phyloP scores from a whole-genome alignment of 2,797 vertebrate genomes.

The Phylloscopus collybita region DNA sequence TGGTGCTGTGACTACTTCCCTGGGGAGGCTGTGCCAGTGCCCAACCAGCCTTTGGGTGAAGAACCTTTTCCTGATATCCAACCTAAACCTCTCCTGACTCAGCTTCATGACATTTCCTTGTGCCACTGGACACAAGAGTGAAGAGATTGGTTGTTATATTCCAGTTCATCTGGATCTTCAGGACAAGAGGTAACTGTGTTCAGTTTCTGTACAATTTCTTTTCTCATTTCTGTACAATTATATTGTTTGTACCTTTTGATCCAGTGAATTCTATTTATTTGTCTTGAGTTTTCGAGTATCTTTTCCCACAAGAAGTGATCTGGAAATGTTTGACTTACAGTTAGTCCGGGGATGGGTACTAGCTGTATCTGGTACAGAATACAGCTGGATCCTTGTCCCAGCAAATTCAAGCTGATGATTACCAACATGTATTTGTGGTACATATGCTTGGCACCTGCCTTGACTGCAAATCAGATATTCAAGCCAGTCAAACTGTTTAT shows the following conservation, averaged over 20 bases:
- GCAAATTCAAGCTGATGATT: neutral
- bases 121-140: neutral
- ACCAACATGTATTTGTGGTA: neutral
- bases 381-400: neutral
- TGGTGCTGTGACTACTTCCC: neutral
- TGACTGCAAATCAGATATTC: neutral
- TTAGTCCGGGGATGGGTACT: neutral
- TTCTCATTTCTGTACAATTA: neutral
- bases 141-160: neutral
- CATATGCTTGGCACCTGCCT: neutral
- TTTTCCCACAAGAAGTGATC: neutral
- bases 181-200: neutral
- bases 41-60: accelerated
- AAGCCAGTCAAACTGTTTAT: neutral
- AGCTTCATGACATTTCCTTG: neutral
- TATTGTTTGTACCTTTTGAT: neutral
- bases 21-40: neutral
- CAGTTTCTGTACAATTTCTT: neutral
- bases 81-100: neutral
- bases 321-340: neutral
- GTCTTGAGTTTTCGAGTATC: neutral
- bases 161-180: neutral
- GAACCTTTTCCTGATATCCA: neutral
- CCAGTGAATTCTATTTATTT: neutral
- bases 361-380: neutral